A percentile compares a stretch with the other conserved stretches of the same genome.
Evolutionary conservation across 2,113 vertebrate genomes (phyloP).

Genomic region (Cololabis saira): DNA sequence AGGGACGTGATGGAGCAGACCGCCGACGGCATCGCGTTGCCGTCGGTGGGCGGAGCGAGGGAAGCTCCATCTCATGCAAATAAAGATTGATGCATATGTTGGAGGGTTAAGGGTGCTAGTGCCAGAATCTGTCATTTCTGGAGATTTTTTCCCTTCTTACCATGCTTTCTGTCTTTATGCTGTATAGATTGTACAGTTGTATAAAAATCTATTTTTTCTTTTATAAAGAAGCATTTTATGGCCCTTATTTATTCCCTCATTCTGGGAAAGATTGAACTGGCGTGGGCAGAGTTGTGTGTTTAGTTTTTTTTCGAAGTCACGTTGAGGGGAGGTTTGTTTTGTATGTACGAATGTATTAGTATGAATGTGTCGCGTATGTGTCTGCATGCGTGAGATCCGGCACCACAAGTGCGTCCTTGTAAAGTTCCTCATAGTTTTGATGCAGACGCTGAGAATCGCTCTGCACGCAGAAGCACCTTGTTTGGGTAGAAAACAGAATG

Average conservation of each 20-base stretch:
- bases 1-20: background rate
- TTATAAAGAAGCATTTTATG: conserved; percentile 86
- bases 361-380: conserved; percentile 26
- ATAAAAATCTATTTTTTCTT: conserved; percentile 82
- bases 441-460: conserved; percentile 59
- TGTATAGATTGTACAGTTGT: conserved; percentile 80
- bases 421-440: conserved; percentile 65
- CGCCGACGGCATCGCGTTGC: conserved; percentile 2
- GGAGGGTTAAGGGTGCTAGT: conserved; percentile 71
- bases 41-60: conserved; percentile 29
- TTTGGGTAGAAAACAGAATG: conserved; percentile 60
- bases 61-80: conserved; percentile 44
- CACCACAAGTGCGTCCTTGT: conserved; percentile 49
- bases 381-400: conserved; percentile 38
- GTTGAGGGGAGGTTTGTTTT: conserved; percentile 23
- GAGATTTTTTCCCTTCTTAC: conserved; percentile 73
- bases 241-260: conserved; percentile 77
- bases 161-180: conserved; percentile 58
- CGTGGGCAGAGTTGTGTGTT: conserved; percentile 46
- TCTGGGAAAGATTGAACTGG: conserved; percentile 65
- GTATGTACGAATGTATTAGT: conserved; percentile 5
- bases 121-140: conserved; percentile 69
- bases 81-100: conserved; percentile 33
- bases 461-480: conserved; percentile 76
- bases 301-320: conserved; percentile 38